phyloP scores from a whole-genome alignment of 2,113 vertebrate genomes.

The Glaucomys volans region DNA sequence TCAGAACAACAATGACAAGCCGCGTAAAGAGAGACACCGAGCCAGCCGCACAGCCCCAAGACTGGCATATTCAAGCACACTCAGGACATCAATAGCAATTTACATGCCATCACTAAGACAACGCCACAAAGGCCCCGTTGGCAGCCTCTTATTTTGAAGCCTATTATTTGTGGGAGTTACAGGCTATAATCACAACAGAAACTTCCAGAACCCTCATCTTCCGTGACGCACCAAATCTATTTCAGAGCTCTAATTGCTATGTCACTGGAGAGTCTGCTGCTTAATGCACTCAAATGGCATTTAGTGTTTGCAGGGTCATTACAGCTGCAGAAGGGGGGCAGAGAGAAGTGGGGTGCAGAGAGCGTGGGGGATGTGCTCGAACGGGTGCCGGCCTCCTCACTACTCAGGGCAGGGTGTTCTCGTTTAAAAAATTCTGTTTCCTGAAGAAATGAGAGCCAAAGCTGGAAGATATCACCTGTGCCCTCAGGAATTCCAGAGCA shows the following conservation, averaged over 20 bases:
- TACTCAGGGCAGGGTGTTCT: constrained; percentile 71
- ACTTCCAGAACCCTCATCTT: constrained; percentile 93
- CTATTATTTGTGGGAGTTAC: constrained; percentile 98
- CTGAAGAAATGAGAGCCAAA: not conserved
- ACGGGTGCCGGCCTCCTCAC: constrained; percentile 70
- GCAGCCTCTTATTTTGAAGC: constrained; percentile 99
- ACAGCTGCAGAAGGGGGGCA: constrained; percentile 72
- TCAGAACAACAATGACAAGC: constrained; percentile 91
- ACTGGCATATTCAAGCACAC: constrained; percentile 96
- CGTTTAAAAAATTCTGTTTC: constrained; percentile 32
- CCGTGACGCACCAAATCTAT: constrained; percentile 95
- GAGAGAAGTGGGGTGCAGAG: constrained; percentile 25
- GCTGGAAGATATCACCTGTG: not conserved
- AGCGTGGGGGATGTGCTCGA: not conserved
- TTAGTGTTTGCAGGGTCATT: constrained; percentile 91
- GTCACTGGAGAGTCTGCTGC: constrained; percentile 91
- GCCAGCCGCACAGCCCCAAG: constrained; percentile 90
- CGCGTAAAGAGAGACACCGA: constrained; percentile 92
- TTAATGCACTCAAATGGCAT: constrained; percentile 91
- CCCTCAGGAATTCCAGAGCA: not conserved
- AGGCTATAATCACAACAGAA: constrained; percentile 97
- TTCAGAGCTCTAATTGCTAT: constrained; percentile 97
- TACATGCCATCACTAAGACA: constrained; percentile 93
- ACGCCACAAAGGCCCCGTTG: constrained; percentile 92
- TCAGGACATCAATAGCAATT: constrained; percentile 97